phyloP scores from a whole-genome alignment of 2,888 invertebrate species.

The Watsonalla cultraria region DNA sequence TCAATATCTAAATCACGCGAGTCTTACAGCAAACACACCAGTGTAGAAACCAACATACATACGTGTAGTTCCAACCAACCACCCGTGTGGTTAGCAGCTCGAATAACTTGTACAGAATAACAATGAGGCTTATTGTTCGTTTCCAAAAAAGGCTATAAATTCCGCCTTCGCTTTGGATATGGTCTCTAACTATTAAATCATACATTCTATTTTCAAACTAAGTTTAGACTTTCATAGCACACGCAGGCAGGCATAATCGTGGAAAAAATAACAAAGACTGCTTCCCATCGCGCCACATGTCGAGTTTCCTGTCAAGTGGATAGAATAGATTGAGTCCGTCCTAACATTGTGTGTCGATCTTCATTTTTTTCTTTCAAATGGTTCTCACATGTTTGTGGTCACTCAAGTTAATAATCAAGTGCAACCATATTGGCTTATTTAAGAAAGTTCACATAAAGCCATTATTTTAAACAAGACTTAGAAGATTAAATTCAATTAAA shows the following conservation, averaged over 20 bases:
- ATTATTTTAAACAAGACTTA: no score
- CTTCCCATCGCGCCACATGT: conserved; percentile 53
- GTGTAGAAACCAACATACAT: neutral
- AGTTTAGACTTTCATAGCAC: conserved; percentile 5
- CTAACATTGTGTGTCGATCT: neutral
- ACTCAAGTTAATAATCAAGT: no score
- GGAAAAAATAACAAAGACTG: conserved; percentile 43
- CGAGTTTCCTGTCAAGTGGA: conserved; percentile 46
- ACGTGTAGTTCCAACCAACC: neutral
- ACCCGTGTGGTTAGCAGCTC: neutral
- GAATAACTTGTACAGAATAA: conserved; percentile 19
- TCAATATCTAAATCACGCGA: no score
- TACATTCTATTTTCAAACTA: conserved; percentile 5
- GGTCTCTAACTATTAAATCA: neutral
- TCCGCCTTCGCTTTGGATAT: conserved; percentile 2
- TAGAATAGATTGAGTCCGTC: conserved; percentile 20
- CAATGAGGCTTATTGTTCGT: conserved; percentile 33
- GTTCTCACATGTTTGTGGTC: conserved; percentile 26
- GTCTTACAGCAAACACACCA: no score
- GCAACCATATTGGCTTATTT: no score
- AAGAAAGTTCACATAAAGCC: no score
- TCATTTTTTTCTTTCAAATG: conserved; percentile 7
- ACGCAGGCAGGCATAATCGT: conserved; percentile 21
- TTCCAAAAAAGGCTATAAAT: conserved; percentile 26
- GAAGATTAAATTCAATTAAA: no score